phyloP scores from a whole-genome alignment of 2,113 vertebrate species.

The Conger conger region DNA sequence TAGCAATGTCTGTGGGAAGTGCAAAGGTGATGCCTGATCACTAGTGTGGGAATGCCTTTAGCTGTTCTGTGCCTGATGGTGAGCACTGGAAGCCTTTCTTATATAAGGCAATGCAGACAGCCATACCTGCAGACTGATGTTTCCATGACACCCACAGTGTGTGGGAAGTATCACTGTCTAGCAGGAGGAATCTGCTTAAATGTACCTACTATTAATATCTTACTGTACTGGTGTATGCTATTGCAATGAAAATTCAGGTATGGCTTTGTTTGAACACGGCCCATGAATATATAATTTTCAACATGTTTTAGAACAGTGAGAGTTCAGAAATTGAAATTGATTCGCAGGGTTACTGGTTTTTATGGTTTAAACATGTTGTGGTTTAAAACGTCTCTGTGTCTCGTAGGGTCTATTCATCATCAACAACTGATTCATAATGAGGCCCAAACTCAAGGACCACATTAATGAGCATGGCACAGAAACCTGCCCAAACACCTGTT shows the following conservation, averaged over 20 bases:
- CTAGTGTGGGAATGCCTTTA: background rate
- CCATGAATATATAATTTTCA: background rate
- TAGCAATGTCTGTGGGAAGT: background rate
- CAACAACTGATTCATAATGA: background rate
- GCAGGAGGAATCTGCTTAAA: background rate
- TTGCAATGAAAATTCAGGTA: background rate
- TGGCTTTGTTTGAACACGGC: background rate
- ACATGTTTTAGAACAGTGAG: too few species aligned
- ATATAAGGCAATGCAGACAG: background rate
- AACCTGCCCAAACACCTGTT: background rate
- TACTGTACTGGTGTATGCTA: background rate
- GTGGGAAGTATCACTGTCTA: background rate
- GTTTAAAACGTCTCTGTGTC: background rate
- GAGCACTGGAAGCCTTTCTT: background rate
- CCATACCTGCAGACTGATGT: background rate
- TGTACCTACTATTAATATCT: background rate
- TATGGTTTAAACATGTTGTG: too few species aligned
- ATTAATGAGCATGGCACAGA: background rate
- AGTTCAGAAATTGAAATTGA: too few species aligned
- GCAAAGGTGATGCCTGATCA: background rate
- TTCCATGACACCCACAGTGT: constrained; percentile 2
- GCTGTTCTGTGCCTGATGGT: background rate
- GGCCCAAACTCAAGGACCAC: background rate
- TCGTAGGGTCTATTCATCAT: background rate
- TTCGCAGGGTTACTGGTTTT: too few species aligned